Base-by-base conservation (phyloP, 2,797 vertebrate species). In the Morus bassanus region DNA sequence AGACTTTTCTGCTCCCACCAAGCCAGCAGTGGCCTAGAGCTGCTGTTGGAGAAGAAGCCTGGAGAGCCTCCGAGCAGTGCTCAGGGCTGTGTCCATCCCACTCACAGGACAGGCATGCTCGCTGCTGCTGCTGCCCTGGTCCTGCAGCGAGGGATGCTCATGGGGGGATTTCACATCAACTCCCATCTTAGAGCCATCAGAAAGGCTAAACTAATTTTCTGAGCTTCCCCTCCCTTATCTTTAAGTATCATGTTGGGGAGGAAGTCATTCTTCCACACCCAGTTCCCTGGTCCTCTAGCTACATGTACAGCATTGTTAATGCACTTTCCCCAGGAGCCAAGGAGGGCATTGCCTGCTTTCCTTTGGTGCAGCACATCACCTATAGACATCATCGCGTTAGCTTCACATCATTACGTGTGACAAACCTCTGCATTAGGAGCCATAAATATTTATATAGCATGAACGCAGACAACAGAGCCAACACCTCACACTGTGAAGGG, bases 401-500 rank as follows among this genome's bases (percentile, higher is more conserved):
- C 65, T 33, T 77, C 94, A 37, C 64, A 6, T 81, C 92, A 61
- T 83, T 73, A 21, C 73, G 23, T 50, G 72, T 67, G 73, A 94
- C 96, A 95, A 89, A 89, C 56, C 78, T 68, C 72, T 74, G 73
- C 85, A 78, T 80, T 80, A 61, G 43, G 50, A 70, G 61, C 85
- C 84, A 91, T 93, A 93, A 95, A 96, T 95, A 95, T 93, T 96
- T 96, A 95, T 93, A 50, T 16, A 86, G 73, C 73, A 65, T 7
- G 23, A 89, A 70, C 5, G 1, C 24, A 51, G 75, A 69, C 81
- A 89, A 39, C 33, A 19, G 63, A 81, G 74, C 54, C 7, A 2
- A 70, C 85, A 87, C 51, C 86, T 88, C 10, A 1, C 10, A 5
- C 65, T n/a, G n/a, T 8, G 2, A 59, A 72, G 51, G 56, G 59